These are phyloP conservation scores for Meteorus colon DNA, from an alignment of 2,888 invertebrate genomes.

Conservation along the genomic window DNA sequence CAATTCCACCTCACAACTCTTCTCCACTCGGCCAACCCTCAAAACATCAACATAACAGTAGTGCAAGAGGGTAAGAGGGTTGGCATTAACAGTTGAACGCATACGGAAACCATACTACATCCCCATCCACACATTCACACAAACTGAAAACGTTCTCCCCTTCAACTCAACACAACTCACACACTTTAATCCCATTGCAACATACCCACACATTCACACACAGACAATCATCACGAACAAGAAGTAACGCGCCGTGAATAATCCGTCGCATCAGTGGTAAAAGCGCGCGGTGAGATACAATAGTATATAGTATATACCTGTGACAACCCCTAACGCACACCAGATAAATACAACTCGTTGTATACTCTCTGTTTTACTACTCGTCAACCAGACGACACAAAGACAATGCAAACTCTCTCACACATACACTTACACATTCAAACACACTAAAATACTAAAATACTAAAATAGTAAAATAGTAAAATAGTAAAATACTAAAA, in stretches of 20 bases:
- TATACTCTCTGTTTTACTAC: neutral
- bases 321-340: conserved; percentile 13
- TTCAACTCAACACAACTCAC: neutral
- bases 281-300: conserved; percentile 43
- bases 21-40: no score
- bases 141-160: no score
- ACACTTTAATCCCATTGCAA: conserved; percentile 24
- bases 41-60: no score
- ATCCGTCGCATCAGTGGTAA: conserved; percentile 57
- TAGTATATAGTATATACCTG: conserved; percentile 29
- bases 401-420: neutral
- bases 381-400: neutral
- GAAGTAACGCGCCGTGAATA: conserved; percentile 68
- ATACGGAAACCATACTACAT: no score
- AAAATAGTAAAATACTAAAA: conserved; percentile 15
- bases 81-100: no score
- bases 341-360: conserved; percentile 7
- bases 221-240: conserved; percentile 68
- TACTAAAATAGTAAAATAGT: no score
- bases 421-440: neutral
- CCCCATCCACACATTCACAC: no score
- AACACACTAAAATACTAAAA: no score
- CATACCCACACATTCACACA: conserved; percentile 51
- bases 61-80: no score
- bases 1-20: no score